Conservation (phyloP, 1,140 invertebrate species). For the Adelges cooleyi region DNA sequence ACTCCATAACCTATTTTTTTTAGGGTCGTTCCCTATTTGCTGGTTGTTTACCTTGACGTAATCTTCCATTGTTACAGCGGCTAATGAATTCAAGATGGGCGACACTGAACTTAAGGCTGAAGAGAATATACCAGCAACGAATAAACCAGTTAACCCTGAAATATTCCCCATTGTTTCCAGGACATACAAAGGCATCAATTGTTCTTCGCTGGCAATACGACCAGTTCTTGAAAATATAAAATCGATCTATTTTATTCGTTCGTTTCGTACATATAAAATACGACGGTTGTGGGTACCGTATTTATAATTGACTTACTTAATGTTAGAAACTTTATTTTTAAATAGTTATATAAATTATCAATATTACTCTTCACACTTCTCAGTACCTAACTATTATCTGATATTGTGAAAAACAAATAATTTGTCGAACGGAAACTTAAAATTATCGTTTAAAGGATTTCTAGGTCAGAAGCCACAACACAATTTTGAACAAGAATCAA, state of each 20-base stretch:
- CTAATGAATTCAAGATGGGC: constrained; percentile 69
- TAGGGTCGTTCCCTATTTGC: background rate
- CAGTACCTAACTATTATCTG: too few relatives aligned
- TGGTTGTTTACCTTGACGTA: constrained; percentile 46
- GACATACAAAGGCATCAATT: constrained; percentile 65
- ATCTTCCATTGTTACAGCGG: constrained; percentile 78
- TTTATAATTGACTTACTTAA: too few relatives aligned
- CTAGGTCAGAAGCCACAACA: too few relatives aligned
- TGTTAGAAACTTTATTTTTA: too few relatives aligned
- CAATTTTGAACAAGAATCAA: too few relatives aligned
- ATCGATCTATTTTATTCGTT: background rate
- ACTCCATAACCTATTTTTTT: background rate
- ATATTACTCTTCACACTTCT: too few relatives aligned
- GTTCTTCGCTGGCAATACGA: constrained; percentile 32
- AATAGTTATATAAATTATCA: too few relatives aligned
- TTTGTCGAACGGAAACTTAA: too few relatives aligned
- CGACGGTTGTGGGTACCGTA: too few relatives aligned
- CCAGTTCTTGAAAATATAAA: constrained; percentile 21
- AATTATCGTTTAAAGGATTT: too few relatives aligned
- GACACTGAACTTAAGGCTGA: constrained; percentile 77
- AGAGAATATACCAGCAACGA: constrained; percentile 72
- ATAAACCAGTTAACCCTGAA: constrained; percentile 64
- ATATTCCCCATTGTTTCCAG: constrained; percentile 56
- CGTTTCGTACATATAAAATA: background rate
- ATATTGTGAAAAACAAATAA: too few relatives aligned